Conservation (phyloP, 2,888 invertebrate genomes). For the Cordilura impudica region DNA sequence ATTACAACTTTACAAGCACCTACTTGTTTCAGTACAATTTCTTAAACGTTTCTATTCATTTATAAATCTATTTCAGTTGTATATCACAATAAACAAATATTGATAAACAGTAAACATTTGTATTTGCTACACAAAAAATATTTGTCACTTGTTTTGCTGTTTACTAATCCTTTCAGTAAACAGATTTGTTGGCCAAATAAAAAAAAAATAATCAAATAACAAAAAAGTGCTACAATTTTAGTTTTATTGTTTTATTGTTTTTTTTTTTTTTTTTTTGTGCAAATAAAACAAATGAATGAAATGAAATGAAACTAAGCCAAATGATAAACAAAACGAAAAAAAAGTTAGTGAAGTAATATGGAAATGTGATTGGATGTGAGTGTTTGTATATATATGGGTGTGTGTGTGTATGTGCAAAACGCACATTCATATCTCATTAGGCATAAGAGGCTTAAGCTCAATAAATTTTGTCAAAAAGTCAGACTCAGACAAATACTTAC, state of each 20-base stretch:
- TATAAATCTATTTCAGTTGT: neutral
- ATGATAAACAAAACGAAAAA: constrained; percentile 28
- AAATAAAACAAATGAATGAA: constrained; percentile 46
- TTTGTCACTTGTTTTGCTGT: constrained; percentile 27
- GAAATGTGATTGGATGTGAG: neutral
- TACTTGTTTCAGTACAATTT: too few species aligned
- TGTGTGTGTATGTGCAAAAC: constrained; percentile 20
- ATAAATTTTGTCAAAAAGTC: constrained; percentile 62
- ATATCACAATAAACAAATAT: neutral
- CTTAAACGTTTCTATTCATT: neutral
- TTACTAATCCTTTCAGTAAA: constrained; percentile 33
- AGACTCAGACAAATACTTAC: constrained; percentile 53
- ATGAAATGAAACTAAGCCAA: constrained; percentile 48
- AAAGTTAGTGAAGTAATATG: neutral
- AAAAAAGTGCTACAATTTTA: constrained; percentile 14
- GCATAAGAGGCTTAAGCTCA: constrained; percentile 61
- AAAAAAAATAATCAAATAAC: neutral
- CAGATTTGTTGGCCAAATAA: constrained; percentile 41
- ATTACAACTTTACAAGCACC: too few species aligned
- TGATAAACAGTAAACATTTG: neutral
- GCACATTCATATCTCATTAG: constrained; percentile 64
- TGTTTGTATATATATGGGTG: neutral
- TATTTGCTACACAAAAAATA: constrained; percentile 11
- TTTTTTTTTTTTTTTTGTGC: too few species aligned
- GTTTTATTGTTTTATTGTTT: too few species aligned